Evolutionary conservation across 2,888 invertebrate genomes (phyloP).

Genomic region (Embidobia sp.): DNA sequence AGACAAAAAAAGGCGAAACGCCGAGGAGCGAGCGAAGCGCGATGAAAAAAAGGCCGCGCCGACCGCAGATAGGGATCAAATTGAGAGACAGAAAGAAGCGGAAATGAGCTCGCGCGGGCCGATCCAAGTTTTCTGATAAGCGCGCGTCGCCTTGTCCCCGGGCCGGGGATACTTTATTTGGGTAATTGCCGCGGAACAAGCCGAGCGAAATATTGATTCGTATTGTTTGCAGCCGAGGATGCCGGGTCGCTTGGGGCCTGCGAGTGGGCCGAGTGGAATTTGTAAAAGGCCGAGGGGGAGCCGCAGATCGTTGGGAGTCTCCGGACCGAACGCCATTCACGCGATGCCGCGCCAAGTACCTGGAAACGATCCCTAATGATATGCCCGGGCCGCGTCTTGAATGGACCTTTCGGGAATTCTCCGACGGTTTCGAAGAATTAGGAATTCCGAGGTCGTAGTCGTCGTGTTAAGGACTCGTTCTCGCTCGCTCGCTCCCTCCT

Average conservation of each 20-base stretch:
- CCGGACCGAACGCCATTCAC: constrained; percentile 78
- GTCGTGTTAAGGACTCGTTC: constrained; percentile 66
- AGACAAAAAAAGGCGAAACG: constrained; percentile 41
- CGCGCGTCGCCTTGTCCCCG: constrained; percentile 37
- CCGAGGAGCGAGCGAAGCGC: constrained; percentile 25
- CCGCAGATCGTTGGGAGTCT: constrained; percentile 65
- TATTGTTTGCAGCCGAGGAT: constrained; percentile 55
- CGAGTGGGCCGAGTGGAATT: constrained; percentile 44
- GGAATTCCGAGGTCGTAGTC: constrained; percentile 80
- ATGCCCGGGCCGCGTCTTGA: constrained; percentile 78
- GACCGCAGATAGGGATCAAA: constrained; percentile 59
- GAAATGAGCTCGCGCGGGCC: constrained; percentile 56
- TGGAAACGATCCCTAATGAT: constrained; percentile 80
- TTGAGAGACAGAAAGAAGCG: constrained; percentile 63
- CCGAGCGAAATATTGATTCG: constrained; percentile 58
- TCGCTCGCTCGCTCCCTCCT: constrained; percentile 35
- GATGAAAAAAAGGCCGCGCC: constrained; percentile 17
- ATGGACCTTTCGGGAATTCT: constrained; percentile 81
- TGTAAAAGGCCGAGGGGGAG: constrained; percentile 44
- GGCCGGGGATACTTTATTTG: constrained; percentile 24
- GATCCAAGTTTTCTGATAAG: constrained; percentile 61
- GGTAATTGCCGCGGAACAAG: constrained; percentile 39
- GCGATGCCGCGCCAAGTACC: constrained; percentile 73
- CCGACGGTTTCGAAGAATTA: constrained; percentile 81
- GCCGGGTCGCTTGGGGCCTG: constrained; percentile 25